phyloP scores from a whole-genome alignment of 2,113 vertebrate genomes.

The Cervus canadensis region DNA sequence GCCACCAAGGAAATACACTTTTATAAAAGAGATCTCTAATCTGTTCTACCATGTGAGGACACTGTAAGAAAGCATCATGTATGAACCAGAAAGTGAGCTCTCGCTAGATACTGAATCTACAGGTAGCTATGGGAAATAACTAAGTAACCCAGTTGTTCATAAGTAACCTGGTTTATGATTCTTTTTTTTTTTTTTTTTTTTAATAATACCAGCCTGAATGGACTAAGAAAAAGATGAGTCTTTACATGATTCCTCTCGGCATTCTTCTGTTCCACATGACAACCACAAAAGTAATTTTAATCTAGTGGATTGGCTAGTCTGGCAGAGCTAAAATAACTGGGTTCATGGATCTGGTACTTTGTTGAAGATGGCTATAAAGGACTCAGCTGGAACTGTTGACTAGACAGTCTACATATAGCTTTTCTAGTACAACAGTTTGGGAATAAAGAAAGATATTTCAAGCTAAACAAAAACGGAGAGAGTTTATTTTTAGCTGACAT shows the following conservation, averaged over 20 bases:
- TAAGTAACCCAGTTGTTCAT: neutral
- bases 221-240: neutral
- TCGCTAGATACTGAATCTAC: neutral
- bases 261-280: neutral
- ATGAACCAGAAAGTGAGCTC: neutral
- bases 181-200: neutral
- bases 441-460: neutral
- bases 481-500: neutral
- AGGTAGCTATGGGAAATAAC: neutral
- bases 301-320: neutral
- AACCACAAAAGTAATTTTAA: neutral
- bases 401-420: neutral
- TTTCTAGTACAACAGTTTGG: neutral
- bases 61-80: neutral
- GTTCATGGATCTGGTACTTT: neutral
- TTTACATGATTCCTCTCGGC: neutral
- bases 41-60: neutral
- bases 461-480: neutral
- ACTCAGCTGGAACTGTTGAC: neutral
- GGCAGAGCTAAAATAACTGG: neutral
- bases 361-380: neutral
- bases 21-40: neutral
- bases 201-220: neutral
- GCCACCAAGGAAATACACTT: neutral
- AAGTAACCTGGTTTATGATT: neutral